Base-by-base conservation (phyloP, 2,888 invertebrate species). In the Sturmia bella region DNA sequence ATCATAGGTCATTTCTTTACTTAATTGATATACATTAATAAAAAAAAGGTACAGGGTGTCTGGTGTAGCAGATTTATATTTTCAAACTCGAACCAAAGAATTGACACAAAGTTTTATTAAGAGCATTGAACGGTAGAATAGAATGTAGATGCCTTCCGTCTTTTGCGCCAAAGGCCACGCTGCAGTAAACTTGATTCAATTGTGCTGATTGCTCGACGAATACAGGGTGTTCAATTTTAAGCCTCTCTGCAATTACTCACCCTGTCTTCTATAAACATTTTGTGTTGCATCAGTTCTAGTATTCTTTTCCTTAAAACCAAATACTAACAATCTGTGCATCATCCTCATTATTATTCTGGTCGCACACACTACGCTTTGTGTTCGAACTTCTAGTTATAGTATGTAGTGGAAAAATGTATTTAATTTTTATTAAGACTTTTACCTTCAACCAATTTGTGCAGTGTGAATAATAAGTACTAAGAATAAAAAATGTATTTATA, bases 281-380 rank as follows among this genome's bases (percentile, higher is more conserved):
- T 43, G 32, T 37, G 7, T 24, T 24, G n/a, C 9, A n/a, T 9
- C 13, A 56, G 63, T 24, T 27, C 6, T 12, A n/a, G n/a, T n/a
- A 74, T 41, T n/a, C 0, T 13, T n/a, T 54, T 13, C 15, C 52
- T 59, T 19, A 13, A 52, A 24, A 41, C 4, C 5, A 32, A 5
- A 32, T 32, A 27, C 12, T n/a, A n/a, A n/a, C 37, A 43, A 50
- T 39, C 70, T 52, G 32, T 50, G n/a, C 56, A 63, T 56, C 72
- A 43, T 72, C 59, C 57, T 66, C 83, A 83, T 85, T 85, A 68
- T 70, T 78, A 85, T 85, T 84, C 83, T 54, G 80, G 68, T 82
- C 84, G n/a, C n/a, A 84, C 70, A 73, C 37, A 21, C 12, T 75
- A 15, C 27, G 43, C 12, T 50, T 24, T 15, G n/a, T 54, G 32